Percentiles rank a stretch among this genome's conserved stretches.
Evolutionary conservation across 2,888 invertebrate species (phyloP).

Genomic region (Limnephilus auricula): DNA sequence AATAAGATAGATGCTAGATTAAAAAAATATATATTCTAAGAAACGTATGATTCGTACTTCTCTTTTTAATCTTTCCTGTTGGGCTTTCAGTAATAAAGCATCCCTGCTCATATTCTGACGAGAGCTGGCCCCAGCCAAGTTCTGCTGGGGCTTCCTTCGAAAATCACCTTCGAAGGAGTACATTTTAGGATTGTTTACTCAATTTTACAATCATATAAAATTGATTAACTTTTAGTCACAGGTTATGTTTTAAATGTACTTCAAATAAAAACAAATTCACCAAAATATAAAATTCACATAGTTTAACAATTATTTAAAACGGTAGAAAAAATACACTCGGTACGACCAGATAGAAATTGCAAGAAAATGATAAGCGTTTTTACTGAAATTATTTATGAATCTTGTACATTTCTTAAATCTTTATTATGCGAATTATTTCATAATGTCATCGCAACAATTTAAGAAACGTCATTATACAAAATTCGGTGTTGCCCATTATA

Average conservation of each 20-base stretch:
- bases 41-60: constrained; percentile 80
- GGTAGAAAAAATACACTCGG: neutral
- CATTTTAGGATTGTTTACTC: constrained; percentile 71
- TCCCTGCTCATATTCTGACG: constrained; percentile 83
- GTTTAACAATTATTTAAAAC: constrained; percentile 6
- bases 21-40: neutral
- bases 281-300: constrained; percentile 40
- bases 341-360: neutral
- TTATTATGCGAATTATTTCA: constrained; percentile 37
- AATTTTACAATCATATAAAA: constrained; percentile 16
- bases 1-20: too few species aligned
- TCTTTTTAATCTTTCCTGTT: constrained; percentile 90
- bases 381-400: constrained; percentile 7
- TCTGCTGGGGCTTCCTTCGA: constrained; percentile 91
- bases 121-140: constrained; percentile 90
- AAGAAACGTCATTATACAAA: constrained; percentile 59
- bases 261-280: constrained; percentile 24
- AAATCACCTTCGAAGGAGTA: constrained; percentile 94
- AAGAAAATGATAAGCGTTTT: neutral
- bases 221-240: constrained; percentile 18
- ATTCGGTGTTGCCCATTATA: constrained; percentile 15
- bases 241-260: constrained; percentile 50
- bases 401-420: constrained; percentile 29
- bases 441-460: constrained; percentile 56
- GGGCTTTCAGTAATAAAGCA: constrained; percentile 87